phyloP scores from a whole-genome alignment of 2,797 vertebrate genomes.

The Otolemur crassicaudatus region DNA sequence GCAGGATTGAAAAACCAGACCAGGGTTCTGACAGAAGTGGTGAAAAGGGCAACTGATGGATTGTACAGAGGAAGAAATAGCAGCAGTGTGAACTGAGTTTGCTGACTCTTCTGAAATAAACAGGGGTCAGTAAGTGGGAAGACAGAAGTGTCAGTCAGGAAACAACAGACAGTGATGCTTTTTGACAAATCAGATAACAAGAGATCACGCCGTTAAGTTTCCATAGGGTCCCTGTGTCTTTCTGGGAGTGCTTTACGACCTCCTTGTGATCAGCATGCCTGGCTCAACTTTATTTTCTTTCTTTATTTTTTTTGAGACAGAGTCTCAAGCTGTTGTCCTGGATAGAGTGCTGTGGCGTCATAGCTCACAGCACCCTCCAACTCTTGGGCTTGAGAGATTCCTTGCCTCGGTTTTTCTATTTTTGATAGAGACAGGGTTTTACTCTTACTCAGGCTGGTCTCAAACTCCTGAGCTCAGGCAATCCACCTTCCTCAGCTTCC shows the following conservation, averaged over 20 bases:
- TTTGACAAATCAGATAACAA: not conserved
- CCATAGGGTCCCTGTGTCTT: not conserved
- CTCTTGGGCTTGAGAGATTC: too few relatives aligned
- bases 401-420: too few relatives aligned
- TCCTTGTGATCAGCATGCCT: not conserved
- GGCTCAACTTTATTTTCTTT: not conserved
- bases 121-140: conserved; percentile 16
- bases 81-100: not conserved
- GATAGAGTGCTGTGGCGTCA: too few relatives aligned
- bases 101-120: conserved; percentile 52
- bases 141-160: conserved; percentile 25
- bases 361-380: too few relatives aligned
- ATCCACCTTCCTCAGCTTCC: too few relatives aligned
- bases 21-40: conserved; percentile 6
- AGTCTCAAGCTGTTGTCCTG: too few relatives aligned
- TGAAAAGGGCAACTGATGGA: not conserved
- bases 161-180: not conserved
- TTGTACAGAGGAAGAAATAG: not conserved
- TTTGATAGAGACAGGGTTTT: too few relatives aligned
- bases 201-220: conserved; percentile 16
- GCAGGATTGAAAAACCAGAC: not conserved
- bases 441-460: too few relatives aligned
- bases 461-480: too few relatives aligned
- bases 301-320: too few relatives aligned
- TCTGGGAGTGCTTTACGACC: not conserved